Conservation (phyloP, 1,140 invertebrate species). For the Bombus fervidus region DNA sequence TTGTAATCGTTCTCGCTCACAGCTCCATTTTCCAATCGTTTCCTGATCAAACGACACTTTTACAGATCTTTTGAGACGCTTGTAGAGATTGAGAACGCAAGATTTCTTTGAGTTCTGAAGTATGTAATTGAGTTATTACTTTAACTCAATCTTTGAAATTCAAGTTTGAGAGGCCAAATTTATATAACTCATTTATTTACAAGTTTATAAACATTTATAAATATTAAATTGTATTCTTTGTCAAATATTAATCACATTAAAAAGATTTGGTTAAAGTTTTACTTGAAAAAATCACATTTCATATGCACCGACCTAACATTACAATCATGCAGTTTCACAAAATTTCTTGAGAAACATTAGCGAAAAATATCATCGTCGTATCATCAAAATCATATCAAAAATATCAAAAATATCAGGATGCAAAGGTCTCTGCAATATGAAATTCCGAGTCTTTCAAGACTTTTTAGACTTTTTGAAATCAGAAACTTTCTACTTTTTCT, state of each 20-base stretch:
- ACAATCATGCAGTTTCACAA: neutral
- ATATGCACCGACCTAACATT: too few relatives aligned
- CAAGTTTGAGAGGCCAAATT: too few relatives aligned
- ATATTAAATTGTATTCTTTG: too few relatives aligned
- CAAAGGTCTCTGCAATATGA: neutral
- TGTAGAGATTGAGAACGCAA: too few relatives aligned
- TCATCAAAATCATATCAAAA: too few relatives aligned
- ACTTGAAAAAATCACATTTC: too few relatives aligned
- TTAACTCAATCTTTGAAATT: neutral
- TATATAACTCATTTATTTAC: too few relatives aligned
- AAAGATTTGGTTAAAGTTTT: neutral
- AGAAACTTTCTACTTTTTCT: neutral
- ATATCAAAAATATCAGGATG: too few relatives aligned
- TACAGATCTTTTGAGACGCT: too few relatives aligned
- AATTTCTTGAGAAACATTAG: neutral
- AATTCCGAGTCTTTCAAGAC: neutral
- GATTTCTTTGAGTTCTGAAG: neutral
- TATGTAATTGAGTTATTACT: too few relatives aligned
- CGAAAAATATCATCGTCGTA: neutral
- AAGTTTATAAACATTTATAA: too few relatives aligned
- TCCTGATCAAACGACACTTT: neutral
- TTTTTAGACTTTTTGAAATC: neutral
- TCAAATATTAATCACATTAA: too few relatives aligned
- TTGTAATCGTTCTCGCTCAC: constrained; percentile 34
- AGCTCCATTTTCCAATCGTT: neutral